Percentiles rank a stretch among this genome's conserved stretches.
Conservation (phyloP, 2,888 invertebrate species). For the Pachydiplax longipennis region DNA sequence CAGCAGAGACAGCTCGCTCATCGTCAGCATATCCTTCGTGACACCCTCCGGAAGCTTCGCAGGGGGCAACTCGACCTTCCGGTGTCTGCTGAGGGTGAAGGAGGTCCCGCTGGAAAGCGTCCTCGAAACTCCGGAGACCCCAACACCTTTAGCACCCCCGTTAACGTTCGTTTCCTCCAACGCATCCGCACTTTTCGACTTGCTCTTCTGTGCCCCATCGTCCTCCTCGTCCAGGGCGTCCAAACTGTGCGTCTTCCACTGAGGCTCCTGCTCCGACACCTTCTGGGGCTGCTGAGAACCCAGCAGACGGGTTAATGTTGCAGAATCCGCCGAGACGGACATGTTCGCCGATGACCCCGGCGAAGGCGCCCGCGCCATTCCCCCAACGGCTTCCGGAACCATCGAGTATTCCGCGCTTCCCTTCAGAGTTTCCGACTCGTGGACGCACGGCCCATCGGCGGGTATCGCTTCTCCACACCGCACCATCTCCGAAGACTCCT, state of each 20-base stretch:
- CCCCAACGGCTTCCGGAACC: conserved; percentile 48
- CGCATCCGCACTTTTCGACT: conserved; percentile 52
- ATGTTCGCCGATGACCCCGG: background rate
- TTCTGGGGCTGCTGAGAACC: conserved; percentile 39
- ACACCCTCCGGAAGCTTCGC: conserved; percentile 55
- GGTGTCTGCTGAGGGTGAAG: conserved; percentile 69
- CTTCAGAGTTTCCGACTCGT: background rate
- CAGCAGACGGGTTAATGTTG: conserved; percentile 49
- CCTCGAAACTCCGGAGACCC: conserved; percentile 62
- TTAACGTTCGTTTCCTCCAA: conserved; percentile 53
- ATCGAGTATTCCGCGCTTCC: conserved; percentile 56
- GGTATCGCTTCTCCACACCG: conserved; percentile 51
- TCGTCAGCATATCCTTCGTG: conserved; percentile 50
- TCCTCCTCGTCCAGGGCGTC: conserved; percentile 50
- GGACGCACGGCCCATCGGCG: conserved; percentile 36
- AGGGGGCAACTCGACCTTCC: conserved; percentile 69
- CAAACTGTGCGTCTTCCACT: conserved; percentile 46
- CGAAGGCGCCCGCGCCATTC: background rate
- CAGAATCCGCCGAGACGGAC: conserved; percentile 50
- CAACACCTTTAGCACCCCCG: conserved; percentile 51
- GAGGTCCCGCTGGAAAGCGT: conserved; percentile 61
- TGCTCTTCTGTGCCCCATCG: conserved; percentile 48
- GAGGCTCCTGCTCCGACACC: background rate
- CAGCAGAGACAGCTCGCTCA: conserved; percentile 51
- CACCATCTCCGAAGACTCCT: conserved; percentile 63